Base-by-base conservation (phyloP, 2,888 invertebrate species). In the Caenorhabditis panamensis region DNA sequence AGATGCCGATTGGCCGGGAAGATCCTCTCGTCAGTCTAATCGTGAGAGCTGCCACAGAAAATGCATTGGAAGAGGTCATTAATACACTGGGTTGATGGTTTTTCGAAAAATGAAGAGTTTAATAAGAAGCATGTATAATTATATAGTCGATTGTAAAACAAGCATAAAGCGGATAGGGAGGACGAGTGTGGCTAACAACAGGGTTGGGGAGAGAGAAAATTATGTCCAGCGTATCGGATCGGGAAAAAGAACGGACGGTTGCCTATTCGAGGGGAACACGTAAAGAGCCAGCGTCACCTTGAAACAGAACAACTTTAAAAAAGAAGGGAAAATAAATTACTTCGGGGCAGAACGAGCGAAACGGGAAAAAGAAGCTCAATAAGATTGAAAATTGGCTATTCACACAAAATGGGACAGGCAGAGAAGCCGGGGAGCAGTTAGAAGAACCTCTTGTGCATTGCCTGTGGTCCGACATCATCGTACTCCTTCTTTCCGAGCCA, bases 401-500 rank as follows among this genome's bases (percentile, higher is more conserved):
- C 73, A 75, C 66, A 75, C 63, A 61, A 20, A 41, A n/a, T 20
- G 26, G 18, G 13, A 47, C n/a, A 47, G 20, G 47, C 8, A n/a
- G 49, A 16, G 6, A 26, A 13, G 5, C 41, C 41, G 13, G 41
- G 31, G 47, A 0, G n/a, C 36, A 36, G 18, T 83, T 95, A 97
- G 93, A 97, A 97, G 68, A 96, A 96, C 93, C 97, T 97, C 92
- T 96, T 94, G 92, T 97, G 96, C 88, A 98, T 95, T 71, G 96
- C 96, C 86, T 96, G 93, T 87, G 94, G 95, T 0, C 98, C 98
- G 86, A 97, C 97, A 91, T 98, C 97, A 88, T 98, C 97, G 91
- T 95, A 99, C 91, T 99, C 99, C 78, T 96, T 93, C 92, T 99
- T 99, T 41, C 97, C 96, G 58, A 99, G 95, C 98, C 98, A 99